A percentile compares a stretch with the other conserved stretches of the same genome.
Evolutionary conservation across 2,113 vertebrate species (phyloP).

Genomic region (Mesitornis unicolor): DNA sequence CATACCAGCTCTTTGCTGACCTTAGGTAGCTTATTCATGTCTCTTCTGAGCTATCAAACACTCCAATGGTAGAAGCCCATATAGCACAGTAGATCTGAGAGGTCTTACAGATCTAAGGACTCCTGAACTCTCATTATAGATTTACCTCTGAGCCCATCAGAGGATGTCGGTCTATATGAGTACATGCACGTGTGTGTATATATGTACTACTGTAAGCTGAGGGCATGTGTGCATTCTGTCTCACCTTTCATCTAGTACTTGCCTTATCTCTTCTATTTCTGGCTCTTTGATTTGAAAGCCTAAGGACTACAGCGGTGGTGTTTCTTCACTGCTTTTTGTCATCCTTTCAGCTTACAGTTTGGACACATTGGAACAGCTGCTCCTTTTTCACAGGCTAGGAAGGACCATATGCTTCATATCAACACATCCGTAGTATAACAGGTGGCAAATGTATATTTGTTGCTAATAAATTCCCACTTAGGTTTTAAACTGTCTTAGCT

Average conservation of each 20-base stretch:
- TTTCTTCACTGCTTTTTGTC: conserved; percentile 8
- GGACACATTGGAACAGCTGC: neutral
- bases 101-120: neutral
- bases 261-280: neutral
- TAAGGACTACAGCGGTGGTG: neutral
- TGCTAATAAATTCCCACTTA: conserved; percentile 20
- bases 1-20: neutral
- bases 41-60: neutral
- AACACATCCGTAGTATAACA: neutral
- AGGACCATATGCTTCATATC: neutral
- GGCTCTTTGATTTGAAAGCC: neutral
- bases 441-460: conserved; percentile 4
- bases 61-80: neutral
- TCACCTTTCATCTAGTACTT: conserved; percentile 6
- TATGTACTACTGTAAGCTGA: neutral
- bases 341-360: neutral
- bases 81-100: neutral
- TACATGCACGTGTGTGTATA: neutral
- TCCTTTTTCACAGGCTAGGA: neutral
- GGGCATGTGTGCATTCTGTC: neutral
- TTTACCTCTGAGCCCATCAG: neutral
- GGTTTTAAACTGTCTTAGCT: neutral
- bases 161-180: neutral
- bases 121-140: neutral
- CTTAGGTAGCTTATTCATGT: neutral